Percentiles rank a stretch among this genome's conserved stretches.
Evolutionary conservation across 2,113 vertebrate genomes (phyloP).

Genomic region (Halcyon malimbica): DNA sequence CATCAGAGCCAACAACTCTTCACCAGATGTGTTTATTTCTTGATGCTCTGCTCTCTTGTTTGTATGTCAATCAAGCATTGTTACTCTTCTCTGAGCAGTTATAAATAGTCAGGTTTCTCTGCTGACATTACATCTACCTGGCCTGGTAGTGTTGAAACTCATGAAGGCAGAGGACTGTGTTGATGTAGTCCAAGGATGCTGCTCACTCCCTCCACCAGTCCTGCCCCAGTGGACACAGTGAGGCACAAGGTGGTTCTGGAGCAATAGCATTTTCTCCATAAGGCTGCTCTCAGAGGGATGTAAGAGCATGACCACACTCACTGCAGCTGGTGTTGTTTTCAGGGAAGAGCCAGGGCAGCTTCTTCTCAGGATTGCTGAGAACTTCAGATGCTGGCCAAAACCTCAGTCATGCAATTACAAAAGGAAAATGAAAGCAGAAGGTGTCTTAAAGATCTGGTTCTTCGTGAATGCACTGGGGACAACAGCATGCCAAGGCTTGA

Average conservation of each 20-base stretch:
- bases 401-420: neutral
- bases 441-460: neutral
- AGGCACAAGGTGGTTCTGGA: neutral
- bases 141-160: neutral
- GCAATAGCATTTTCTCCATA: neutral
- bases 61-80: fast-evolving
- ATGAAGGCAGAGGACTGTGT: neutral
- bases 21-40: neutral
- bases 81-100: neutral
- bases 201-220: neutral
- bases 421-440: neutral
- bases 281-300: neutral
- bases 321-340: neutral
- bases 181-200: neutral
- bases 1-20: neutral
- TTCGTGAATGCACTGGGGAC: neutral
- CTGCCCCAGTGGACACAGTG: fast-evolving
- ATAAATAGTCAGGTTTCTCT: neutral
- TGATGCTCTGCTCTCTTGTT: neutral
- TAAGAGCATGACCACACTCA: fast-evolving
- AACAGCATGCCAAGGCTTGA: neutral
- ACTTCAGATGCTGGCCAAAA: neutral
- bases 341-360: neutral
- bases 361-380: neutral
- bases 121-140: fast-evolving